These are phyloP conservation scores for Acrocephalus scirpaceus DNA, from an alignment of 2,797 vertebrate genomes.

Conservation along the genomic window DNA sequence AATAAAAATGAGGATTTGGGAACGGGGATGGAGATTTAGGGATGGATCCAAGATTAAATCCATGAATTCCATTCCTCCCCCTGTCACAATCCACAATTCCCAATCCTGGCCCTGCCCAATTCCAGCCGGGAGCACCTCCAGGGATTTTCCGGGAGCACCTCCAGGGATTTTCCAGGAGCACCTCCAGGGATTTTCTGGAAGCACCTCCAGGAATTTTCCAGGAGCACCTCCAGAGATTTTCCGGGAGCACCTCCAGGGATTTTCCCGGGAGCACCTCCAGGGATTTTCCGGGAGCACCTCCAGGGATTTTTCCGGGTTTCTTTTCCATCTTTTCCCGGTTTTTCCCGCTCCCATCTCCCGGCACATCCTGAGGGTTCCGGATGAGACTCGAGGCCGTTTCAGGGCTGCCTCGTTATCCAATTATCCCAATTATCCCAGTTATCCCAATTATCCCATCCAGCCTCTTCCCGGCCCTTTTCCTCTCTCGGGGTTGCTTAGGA, in stretches of 20 bases:
- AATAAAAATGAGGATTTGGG: neutral
- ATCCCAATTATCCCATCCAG: too few species aligned
- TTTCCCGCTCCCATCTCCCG: accelerated
- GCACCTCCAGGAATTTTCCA: too few species aligned
- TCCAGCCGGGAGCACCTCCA: neutral
- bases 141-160: neutral
- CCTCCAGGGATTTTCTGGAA: too few species aligned
- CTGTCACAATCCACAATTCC: accelerated
- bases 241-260: too few species aligned
- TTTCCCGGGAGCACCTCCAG: too few species aligned
- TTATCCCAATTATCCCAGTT: too few species aligned
- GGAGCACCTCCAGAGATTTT: too few species aligned
- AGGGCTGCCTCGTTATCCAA: neutral
- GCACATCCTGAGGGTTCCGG: neutral
- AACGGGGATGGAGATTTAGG: too few species aligned
- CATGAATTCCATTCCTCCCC: neutral
- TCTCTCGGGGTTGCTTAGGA: conserved; percentile 46
- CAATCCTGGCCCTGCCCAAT: neutral
- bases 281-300: too few species aligned
- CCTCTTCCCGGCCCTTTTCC: neutral
- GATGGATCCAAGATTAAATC: neutral
- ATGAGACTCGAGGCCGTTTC: neutral
- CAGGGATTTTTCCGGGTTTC: neutral
- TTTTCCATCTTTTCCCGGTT: neutral
- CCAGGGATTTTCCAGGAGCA: too few species aligned